Evolutionary conservation across 53 echinoderm and acorn worm species (phyloP).

Genomic region (Stichopus horrens): DNA sequence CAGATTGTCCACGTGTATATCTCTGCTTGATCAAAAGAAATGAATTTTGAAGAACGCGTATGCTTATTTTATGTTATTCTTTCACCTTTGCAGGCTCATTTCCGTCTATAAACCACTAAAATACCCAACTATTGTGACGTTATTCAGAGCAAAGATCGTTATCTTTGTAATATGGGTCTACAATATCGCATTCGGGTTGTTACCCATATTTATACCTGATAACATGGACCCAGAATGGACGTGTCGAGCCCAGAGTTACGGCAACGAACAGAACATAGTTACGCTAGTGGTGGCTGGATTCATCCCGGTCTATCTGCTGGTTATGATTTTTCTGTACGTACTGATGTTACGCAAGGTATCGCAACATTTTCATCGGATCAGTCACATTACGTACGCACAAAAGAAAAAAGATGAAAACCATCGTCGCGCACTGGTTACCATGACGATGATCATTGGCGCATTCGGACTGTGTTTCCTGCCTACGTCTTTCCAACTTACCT

Average conservation of each 20-base stretch:
- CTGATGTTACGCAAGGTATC: constrained; percentile 33
- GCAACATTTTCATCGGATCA: neutral
- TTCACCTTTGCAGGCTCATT: constrained; percentile 15
- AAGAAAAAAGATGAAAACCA: neutral
- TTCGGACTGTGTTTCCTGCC: constrained; percentile 36
- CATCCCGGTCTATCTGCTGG: neutral
- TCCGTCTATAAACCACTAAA: constrained; percentile 19
- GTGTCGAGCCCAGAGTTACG: constrained; percentile 19
- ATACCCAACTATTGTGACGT: constrained; percentile 28
- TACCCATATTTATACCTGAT: constrained; percentile 5
- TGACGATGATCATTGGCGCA: constrained; percentile 26
- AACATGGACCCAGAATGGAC: neutral
- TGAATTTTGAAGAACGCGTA: too few species aligned
- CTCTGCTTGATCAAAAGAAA: too few species aligned
- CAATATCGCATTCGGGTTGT: constrained; percentile 6
- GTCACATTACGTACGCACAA: neutral
- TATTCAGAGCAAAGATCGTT: constrained; percentile 18
- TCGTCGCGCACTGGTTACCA: constrained; percentile 21
- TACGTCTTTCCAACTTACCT: constrained; percentile 27
- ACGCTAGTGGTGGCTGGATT: constrained; percentile 27
- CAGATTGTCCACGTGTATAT: too few species aligned
- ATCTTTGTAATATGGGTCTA: constrained; percentile 11
- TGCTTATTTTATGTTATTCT: neutral
- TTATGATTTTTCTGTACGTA: constrained; percentile 15
- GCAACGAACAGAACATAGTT: neutral